Conservation (phyloP, 2,797 vertebrate genomes). For the Ficedula albicollis region DNA sequence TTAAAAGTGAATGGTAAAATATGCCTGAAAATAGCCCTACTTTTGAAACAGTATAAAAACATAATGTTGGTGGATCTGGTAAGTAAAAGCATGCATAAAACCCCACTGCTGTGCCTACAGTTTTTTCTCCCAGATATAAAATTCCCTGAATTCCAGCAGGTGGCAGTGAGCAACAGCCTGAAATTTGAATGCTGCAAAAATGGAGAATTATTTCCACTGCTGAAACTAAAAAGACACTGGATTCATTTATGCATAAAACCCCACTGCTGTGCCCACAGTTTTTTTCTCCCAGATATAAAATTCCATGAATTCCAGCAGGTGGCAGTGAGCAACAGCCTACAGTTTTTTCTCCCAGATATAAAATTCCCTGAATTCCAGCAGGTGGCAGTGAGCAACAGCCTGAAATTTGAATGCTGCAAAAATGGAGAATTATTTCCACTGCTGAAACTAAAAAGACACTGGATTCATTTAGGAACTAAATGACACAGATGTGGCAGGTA, state of each 20-base stretch:
- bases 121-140: not conserved
- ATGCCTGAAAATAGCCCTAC: not conserved
- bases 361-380: slow-evolving; percentile 23
- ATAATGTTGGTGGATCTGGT: not conserved
- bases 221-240: not conserved
- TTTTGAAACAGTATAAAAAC: not conserved
- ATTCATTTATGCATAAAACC: not conserved
- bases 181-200: not conserved
- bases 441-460: not conserved
- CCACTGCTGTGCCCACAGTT: not conserved
- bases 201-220: not conserved
- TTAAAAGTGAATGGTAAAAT: not conserved
- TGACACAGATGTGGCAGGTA: not conserved
- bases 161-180: slow-evolving; percentile 54
- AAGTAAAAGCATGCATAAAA: not conserved
- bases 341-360: accelerated
- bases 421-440: not conserved
- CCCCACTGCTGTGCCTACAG: not conserved
- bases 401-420: not conserved
- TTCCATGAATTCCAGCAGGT: slow-evolving; percentile 44
- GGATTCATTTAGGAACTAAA: not conserved
- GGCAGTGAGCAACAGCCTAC: slow-evolving; percentile 60
- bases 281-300: not conserved
- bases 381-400: slow-evolving; percentile 57
- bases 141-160: slow-evolving; percentile 37